Evolutionary conservation across 2,888 invertebrate genomes (phyloP).

Genomic region (Scaptomyza cyrtandrae): DNA sequence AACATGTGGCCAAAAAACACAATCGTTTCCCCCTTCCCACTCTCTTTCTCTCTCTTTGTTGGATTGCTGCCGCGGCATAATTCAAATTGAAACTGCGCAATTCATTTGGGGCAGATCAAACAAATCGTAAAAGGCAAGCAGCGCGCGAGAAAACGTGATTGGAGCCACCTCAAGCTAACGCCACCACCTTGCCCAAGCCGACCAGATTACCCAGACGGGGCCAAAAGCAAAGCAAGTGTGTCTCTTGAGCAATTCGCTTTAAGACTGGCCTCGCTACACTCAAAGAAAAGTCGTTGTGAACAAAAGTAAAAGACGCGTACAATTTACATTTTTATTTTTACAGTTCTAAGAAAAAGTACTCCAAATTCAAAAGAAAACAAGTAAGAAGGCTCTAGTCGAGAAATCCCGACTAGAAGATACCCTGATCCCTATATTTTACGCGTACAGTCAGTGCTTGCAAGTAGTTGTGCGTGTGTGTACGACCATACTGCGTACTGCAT

Average conservation of each 20-base stretch:
- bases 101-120: slow-evolving; percentile 78
- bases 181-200: slow-evolving; percentile 36
- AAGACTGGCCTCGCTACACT: slow-evolving; percentile 4
- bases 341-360: too few species aligned
- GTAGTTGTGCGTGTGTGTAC: too few species aligned
- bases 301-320: too few species aligned
- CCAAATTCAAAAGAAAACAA: too few species aligned
- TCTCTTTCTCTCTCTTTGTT: neutral
- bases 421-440: too few species aligned
- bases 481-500: too few species aligned
- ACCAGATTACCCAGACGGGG: neutral
- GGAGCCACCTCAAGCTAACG: slow-evolving; percentile 74
- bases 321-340: too few species aligned
- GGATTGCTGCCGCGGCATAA: slow-evolving; percentile 54
- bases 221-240: slow-evolving; percentile 9
- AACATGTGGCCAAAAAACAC: slow-evolving; percentile 51
- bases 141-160: slow-evolving; percentile 75
- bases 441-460: too few species aligned
- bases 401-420: too few species aligned
- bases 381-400: too few species aligned
- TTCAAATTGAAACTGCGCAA: slow-evolving; percentile 78
- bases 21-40: neutral
- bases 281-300: neutral
- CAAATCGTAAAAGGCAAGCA: slow-evolving; percentile 77
- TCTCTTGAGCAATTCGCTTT: slow-evolving; percentile 9